Evolutionary conservation across 2,888 invertebrate genomes (phyloP).

Genomic region (Lottia gigantea): DNA sequence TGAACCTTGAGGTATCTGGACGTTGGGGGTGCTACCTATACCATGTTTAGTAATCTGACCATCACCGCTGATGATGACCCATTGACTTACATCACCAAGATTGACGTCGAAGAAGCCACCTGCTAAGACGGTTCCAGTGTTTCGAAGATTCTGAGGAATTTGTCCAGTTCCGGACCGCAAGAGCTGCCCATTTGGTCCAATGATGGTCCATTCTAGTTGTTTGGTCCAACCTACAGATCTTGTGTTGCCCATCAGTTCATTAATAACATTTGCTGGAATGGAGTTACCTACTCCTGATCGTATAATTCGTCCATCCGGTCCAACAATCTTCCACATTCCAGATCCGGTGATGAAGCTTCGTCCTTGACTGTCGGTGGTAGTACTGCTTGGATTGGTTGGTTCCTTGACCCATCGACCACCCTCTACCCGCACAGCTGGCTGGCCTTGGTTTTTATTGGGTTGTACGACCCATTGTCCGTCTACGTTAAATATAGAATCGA

Average conservation of each 20-base stretch:
- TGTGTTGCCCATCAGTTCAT: not conserved
- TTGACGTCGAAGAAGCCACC: constrained; percentile 10
- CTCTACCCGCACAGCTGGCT: not conserved
- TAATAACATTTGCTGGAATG: not conserved
- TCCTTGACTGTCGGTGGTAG: not conserved
- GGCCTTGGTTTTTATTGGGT: not conserved
- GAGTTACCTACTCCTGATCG: not conserved
- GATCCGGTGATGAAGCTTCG: not conserved
- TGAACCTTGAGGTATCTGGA: not conserved
- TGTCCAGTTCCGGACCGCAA: constrained; percentile 27
- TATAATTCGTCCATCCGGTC: not conserved
- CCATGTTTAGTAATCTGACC: constrained; percentile 17
- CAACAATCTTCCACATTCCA: constrained; percentile 4
- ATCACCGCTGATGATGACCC: not conserved
- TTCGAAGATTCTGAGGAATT: constrained; percentile 27
- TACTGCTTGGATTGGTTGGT: not conserved
- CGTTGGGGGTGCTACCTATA: constrained; percentile 1
- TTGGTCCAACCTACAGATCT: constrained; percentile 15
- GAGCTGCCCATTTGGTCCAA: constrained; percentile 24
- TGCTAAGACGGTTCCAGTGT: constrained; percentile 23
- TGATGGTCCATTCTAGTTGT: constrained; percentile 29
- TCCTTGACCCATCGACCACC: not conserved
- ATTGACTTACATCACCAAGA: not conserved
- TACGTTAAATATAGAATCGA: not conserved
- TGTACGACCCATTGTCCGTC: constrained; percentile 1